Percentiles rank a stretch among this genome's conserved stretches.
Evolutionary conservation across 2,113 vertebrate genomes (phyloP).

Genomic region (Silurus meridionalis): DNA sequence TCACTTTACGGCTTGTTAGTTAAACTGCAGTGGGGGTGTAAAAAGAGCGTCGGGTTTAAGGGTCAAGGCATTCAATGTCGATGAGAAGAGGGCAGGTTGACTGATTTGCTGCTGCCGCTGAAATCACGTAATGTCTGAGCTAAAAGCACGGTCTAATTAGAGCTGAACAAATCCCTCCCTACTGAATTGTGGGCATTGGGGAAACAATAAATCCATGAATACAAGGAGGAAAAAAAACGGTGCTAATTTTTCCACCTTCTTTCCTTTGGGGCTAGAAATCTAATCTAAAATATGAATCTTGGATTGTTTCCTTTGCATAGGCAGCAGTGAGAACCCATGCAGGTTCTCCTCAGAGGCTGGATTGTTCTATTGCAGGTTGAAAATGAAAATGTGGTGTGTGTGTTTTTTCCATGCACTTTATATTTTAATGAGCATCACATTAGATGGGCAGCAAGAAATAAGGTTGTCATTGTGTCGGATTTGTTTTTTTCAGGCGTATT

Average conservation of each 20-base stretch:
- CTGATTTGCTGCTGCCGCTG: neutral
- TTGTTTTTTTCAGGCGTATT: neutral
- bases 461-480: neutral
- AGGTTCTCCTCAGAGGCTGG: neutral
- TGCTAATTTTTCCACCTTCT: neutral
- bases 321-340: neutral
- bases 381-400: neutral
- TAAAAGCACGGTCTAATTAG: neutral
- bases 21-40: neutral
- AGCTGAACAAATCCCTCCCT: neutral
- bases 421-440: constrained; percentile 27
- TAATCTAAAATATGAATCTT: constrained; percentile 21
- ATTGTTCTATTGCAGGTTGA: neutral
- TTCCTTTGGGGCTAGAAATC: neutral
- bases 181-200: neutral
- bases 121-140: neutral
- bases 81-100: neutral
- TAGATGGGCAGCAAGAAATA: neutral
- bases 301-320: neutral
- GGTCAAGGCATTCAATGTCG: neutral
- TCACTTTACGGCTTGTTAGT: neutral
- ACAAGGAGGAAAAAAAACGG: neutral
- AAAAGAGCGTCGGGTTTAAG: neutral
- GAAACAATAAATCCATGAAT: constrained; percentile 11
- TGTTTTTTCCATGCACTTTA: neutral